Base-by-base conservation (phyloP, 1,140 invertebrate genomes). In the Magallana ariakensis region DNA sequence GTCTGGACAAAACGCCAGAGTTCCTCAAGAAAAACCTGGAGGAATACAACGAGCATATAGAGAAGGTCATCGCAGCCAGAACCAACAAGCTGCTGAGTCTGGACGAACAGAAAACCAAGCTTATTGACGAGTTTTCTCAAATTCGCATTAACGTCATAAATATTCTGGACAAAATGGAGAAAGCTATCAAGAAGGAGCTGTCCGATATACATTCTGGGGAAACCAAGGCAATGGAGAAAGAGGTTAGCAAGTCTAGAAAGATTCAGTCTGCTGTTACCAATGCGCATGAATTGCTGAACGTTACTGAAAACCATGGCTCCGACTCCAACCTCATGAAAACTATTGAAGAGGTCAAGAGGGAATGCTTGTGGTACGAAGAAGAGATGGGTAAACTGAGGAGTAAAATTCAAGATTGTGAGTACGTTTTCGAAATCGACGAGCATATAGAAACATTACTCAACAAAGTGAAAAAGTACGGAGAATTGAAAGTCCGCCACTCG, bases 291-390 rank as follows among this genome's bases (percentile, higher is more conserved):
- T 56, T 88, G 54, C 19, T 86, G 62, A 84, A 86, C 26, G 85
- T 88, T 16, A 82, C 87, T 0, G 87, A 86, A 80, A 70, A 80
- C 46, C 87, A 88, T 84, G 87, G 84, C 62, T 86, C 85, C 66
- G 85, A 88, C 57, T 88, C 87, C 56, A 75, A 85, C 60, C 62
- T 86, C 33, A 66, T 88, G 6, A 85, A 86, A 54, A 88, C 85
- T 13, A 80, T 88, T 66, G 87, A 88, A 15, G 58, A 82, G 53
- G 58, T 88, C 5, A 46, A 84, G 80, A 33, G 26, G 55, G 84
- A 88, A 81, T 88, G 87, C 19, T 46, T 88, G 19, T 88, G 87
- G 87, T 88, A 88, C 53, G 87, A 88, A 54, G 87, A 88, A 0
- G 66, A 62, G n/a, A 86, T 88, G 82, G 87, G 87, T 8, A 84